Evolutionary conservation across 2,113 vertebrate species (phyloP).

Genomic region (Phasianus colchicus): DNA sequence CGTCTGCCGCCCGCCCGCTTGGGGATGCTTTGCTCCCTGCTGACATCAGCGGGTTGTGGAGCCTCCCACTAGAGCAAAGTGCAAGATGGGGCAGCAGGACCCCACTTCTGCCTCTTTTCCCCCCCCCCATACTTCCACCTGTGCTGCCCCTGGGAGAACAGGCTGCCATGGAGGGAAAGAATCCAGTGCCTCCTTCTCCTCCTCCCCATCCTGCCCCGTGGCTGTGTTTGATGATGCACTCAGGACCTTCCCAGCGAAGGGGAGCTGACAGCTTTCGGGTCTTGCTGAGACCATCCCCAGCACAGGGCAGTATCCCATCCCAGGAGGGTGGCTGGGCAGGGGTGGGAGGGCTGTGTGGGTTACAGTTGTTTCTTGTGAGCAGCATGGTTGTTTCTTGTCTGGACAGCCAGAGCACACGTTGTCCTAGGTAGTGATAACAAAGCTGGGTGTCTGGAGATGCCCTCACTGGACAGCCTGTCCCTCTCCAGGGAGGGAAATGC

Average conservation of each 20-base stretch:
- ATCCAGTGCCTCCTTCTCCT: not conserved
- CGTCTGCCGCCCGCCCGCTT: not conserved
- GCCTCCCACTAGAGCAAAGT: not conserved
- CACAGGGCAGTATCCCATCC: not conserved
- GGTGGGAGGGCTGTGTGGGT: not conserved
- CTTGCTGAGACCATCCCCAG: not conserved
- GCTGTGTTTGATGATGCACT: fast-evolving
- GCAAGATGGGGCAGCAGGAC: not conserved
- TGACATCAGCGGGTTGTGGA: not conserved
- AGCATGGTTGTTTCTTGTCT: not conserved
- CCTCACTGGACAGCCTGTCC: not conserved
- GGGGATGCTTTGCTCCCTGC: not conserved
- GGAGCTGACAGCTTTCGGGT: not conserved
- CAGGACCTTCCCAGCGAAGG: not conserved
- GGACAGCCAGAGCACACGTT: not conserved
- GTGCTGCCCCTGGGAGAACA: not conserved
- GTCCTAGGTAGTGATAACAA: not conserved
- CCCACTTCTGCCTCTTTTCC: not conserved
- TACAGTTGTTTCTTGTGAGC: not conserved
- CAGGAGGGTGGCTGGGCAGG: not conserved
- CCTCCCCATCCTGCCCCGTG: fast-evolving
- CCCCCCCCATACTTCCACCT: no score
- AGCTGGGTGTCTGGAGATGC: not conserved
- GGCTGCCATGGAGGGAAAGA: not conserved
- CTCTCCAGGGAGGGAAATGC: fast-evolving